Percentiles rank a stretch among this genome's conserved stretches.
Evolutionary conservation across 2,888 invertebrate species (phyloP).

Genomic region (Netelia inedita): DNA sequence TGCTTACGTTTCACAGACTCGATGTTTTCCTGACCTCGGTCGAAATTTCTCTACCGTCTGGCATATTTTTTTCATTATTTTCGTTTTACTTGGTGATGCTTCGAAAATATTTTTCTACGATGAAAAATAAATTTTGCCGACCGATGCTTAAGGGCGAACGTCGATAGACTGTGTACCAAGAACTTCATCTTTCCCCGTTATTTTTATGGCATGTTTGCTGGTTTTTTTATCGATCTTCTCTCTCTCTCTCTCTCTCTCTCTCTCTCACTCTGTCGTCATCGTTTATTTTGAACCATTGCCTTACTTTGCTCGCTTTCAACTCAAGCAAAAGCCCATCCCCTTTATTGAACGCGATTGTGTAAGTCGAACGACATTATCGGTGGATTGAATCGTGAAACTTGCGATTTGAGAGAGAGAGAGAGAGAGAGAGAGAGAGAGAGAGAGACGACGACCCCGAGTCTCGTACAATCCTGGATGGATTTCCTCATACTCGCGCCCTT

Average conservation of each 20-base stretch:
- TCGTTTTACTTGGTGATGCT: background rate
- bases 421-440: too few relatives aligned
- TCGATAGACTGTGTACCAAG: constrained; percentile 4
- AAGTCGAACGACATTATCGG: constrained; percentile 10
- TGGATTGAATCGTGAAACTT: constrained; percentile 30
- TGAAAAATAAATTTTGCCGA: background rate
- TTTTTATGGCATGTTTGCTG: constrained; percentile 8
- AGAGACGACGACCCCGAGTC: background rate
- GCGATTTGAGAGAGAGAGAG: background rate
- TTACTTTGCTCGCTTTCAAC: background rate
- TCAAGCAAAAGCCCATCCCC: background rate
- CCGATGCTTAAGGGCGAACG: background rate
- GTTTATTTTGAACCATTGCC: background rate
- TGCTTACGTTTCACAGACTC: too few relatives aligned
- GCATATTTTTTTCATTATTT: background rate
- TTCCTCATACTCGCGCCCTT: constrained; percentile 20
- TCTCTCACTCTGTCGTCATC: background rate
- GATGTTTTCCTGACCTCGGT: too few relatives aligned
- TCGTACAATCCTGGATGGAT: background rate
- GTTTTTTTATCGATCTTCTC: background rate
- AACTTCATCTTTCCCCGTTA: constrained; percentile 5
- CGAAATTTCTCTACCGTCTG: background rate
- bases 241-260: constrained; percentile 1
- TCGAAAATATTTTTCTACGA: background rate
- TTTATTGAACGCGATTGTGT: background rate